Base-by-base conservation (phyloP, 2,797 vertebrate genomes). In the Silurus lanzhouensis region DNA sequence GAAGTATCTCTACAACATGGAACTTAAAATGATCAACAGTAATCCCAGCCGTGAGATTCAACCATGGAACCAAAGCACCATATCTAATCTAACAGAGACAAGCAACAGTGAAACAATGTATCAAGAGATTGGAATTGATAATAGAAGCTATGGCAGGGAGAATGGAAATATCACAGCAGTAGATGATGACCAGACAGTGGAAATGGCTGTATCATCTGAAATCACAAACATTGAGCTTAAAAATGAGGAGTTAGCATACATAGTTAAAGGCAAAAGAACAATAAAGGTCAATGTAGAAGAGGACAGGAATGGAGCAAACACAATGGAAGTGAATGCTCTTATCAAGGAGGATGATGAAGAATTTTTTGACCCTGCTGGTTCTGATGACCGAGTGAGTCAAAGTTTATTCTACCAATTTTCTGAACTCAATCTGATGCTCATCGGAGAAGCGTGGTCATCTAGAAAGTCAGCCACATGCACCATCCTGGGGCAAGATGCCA, bases 391-490 rank as follows among this genome's bases (percentile, higher is more conserved):
- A 67, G 2, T 31, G 22, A 70, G 77, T 38, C 84, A 87, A 83
- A 72, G 55, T 88, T 87, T 75, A 82, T 71, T 66, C 58, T 20
- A 20, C 22, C 38, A 63, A 0, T 66, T 57, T n/a, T 75, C 87
- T 1, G 88, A 91, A 48, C 66, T 94, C 52, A 93, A 88, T 63
- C 85, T 95, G 67, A 55, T 94, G 87, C 85, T 95, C 46, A 82
- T 95, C 8, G 92, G 93, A n/a, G 94, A 95, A 90, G 85, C 91
- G 4, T 93, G 93, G 94, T 94, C 94, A 1, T 78, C 91, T 0
- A 79, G 78, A 25, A 88, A 86, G 46, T 90, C 91, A 9, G 79
- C 86, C 0, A 92, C 84, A 72, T 17, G 89, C 60, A 87, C 90
- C 61, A 81, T 95, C 60, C 85, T 95, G 48, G 90, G 92, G 0